Evolutionary conservation across 2,888 invertebrate genomes (phyloP), one percentile per base, ranked within the genome.

Genomic region (Tineola bisselliella): DNA sequence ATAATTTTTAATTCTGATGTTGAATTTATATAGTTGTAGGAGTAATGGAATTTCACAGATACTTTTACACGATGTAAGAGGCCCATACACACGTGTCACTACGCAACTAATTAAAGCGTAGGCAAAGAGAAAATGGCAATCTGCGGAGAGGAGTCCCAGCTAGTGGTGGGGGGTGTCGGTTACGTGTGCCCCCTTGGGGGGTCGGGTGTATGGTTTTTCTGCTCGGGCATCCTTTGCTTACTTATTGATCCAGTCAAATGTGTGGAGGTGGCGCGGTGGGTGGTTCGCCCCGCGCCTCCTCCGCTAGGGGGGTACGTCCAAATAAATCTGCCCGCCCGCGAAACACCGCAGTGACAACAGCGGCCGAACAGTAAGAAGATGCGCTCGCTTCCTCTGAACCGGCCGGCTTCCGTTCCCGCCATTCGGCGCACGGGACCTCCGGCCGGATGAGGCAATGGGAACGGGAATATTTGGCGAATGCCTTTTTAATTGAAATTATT

Each of bases 221-320:
- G 83, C 87, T 88, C 88, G 86, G 88, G 87, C 88, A 88, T 88
- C 88, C 88, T 88, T 87, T 88, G 87, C 88, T 87, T 87, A 88
- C 88, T 88, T 88, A 88, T 88, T 88, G 88, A 88, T 88, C 88
- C 87, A 88, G 88, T 88, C 87, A 88, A 88, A 88, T 88, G 88
- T 88, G 84, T 84, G 87, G 86, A 86, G 84, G 86, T 82, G 82
- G 81, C 83, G 82, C 79, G 79, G 83, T 80, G 84, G 84, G 81
- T 79, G 80, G 84, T 73, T 72, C 79, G 76, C 80, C 82, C 79
- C 73, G 66, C 79, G 80, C 80, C 80, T 74, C 77, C 57, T 33
- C 31, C 58, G 70, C 69, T 70, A 75, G 77, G 82, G 82, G 79
- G 83, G 80, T 87, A 86, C 88, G 89, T 84, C 87, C 88, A 88